Base-by-base conservation (phyloP, 2,113 vertebrate species). In the Mus musculus region DNA sequence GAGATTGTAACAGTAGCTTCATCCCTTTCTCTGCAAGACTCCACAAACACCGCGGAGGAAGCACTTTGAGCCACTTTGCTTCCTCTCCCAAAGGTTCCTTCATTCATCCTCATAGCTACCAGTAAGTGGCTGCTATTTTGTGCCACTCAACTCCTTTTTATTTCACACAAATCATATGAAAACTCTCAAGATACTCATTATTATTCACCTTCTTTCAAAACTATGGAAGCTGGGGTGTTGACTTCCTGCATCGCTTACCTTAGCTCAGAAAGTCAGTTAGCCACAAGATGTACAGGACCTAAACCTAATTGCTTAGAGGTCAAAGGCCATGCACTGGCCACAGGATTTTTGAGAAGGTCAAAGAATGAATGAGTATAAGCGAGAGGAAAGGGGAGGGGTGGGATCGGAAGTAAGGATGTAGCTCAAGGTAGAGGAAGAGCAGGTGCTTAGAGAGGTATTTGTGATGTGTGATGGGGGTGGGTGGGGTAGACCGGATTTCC, bases 131-230 rank as follows among this genome's bases (percentile, higher is more conserved):
- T 39, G 65, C 49, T 84, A 67, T 85, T 88, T 89, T 52, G 69
- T 95, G 78, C 7, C 65, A 78, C 72, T 93, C 77, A 26, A 76
- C 33, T 81, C 42, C 39, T 30, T 56, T 88, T 52, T 33, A 17
- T 72, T 95, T 91, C 61, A 88, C 71, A 77, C 94, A 89, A 67
- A 52, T 96, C 71, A 89, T 69, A 69, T 59, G 56, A 96, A 94
- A 93, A 61, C 49, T 11, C 12, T 88, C 39, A 90, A 88, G n/a
- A 69, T 39, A 39, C 14, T 22, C 42, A 76, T 54, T 30, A 71
- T 63, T 75, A 52, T 75, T 89, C 75, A 88, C 9, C 12, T 92
- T 56, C 16, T 89, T 93, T 89, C 75, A 75, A 24, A 89, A 67
- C 80, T 81, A 9, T 67, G 59, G 54, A 91, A 81, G 46, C 33